phyloP scores from a whole-genome alignment of 2,888 invertebrate species.

The Bellardia bayeri region DNA sequence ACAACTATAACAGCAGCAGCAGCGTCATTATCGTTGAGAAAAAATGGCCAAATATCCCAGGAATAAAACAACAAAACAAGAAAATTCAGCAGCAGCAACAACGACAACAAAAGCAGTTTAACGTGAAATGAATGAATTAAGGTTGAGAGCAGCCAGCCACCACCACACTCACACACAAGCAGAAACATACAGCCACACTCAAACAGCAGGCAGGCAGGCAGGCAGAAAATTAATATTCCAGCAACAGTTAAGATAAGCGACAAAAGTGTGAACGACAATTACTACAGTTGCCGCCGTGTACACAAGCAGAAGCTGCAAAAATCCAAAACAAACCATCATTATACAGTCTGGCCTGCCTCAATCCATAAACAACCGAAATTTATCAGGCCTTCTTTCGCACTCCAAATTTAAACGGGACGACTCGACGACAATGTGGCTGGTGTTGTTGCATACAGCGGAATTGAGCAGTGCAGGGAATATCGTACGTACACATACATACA shows the following conservation, averaged over 20 bases:
- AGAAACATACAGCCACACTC: background rate
- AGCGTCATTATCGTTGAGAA: constrained; percentile 44
- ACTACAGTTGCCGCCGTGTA: constrained; percentile 72
- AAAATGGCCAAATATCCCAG: constrained; percentile 47
- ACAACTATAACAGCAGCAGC: constrained; percentile 59
- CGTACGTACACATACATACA: background rate
- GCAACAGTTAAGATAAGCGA: constrained; percentile 82
- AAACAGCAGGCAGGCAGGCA: constrained; percentile 78
- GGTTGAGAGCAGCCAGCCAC: constrained; percentile 30
- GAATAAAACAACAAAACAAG: constrained; percentile 56
- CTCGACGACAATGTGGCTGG: constrained; percentile 28
- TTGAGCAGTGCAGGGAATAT: constrained; percentile 61
- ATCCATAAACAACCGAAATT: constrained; percentile 56
- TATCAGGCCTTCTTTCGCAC: constrained; percentile 39
- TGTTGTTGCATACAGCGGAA: constrained; percentile 52
- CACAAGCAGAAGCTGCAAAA: constrained; percentile 75
- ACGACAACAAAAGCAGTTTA: constrained; percentile 58
- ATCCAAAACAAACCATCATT: constrained; percentile 75
- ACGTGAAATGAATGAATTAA: constrained; percentile 65
- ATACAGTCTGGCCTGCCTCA: constrained; percentile 22
- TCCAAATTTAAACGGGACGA: constrained; percentile 43
- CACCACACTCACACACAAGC: constrained; percentile 11
- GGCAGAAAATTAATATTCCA: constrained; percentile 81
- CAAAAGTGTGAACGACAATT: constrained; percentile 75
- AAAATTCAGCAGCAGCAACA: constrained; percentile 67